A percentile compares a stretch with the other conserved stretches of the same genome.
Conservation (phyloP, 2,113 vertebrate species). For the Thomomys bottae region DNA sequence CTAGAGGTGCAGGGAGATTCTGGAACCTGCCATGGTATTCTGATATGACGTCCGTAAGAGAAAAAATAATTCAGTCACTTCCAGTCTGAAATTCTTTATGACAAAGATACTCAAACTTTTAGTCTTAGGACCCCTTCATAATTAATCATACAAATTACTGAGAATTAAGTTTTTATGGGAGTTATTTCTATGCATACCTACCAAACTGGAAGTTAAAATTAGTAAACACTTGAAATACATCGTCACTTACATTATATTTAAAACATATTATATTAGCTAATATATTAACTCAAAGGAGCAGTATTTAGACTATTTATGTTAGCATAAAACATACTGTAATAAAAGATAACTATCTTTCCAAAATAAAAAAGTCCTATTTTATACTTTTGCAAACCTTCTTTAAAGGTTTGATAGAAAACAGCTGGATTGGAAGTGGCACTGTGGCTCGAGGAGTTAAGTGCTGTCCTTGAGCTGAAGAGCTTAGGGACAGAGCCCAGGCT, state of each 20-base stretch:
- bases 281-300: slow-evolving; percentile 18
- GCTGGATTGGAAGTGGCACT: no score
- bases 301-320: background rate
- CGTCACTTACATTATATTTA: background rate
- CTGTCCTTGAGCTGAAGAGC: no score
- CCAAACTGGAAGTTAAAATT: slow-evolving; percentile 35
- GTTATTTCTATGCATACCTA: background rate
- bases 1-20: background rate
- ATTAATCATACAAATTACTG: slow-evolving; percentile 41
- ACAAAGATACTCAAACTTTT: background rate
- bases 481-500: no score
- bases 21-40: background rate
- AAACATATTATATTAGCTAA: slow-evolving; percentile 1
- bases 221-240: background rate
- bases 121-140: background rate
- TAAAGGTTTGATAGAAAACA: slow-evolving; percentile 29
- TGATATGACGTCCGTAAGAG: background rate
- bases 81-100: background rate
- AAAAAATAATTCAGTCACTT: background rate
- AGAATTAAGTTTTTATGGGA: background rate
- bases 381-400: slow-evolving; percentile 17
- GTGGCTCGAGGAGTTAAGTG: no score
- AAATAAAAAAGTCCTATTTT: background rate
- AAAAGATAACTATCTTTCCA: background rate
- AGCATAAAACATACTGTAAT: slow-evolving; percentile 28